Evolutionary conservation across 1,140 invertebrate species (phyloP).

Genomic region (Drosophila mauritiana): DNA sequence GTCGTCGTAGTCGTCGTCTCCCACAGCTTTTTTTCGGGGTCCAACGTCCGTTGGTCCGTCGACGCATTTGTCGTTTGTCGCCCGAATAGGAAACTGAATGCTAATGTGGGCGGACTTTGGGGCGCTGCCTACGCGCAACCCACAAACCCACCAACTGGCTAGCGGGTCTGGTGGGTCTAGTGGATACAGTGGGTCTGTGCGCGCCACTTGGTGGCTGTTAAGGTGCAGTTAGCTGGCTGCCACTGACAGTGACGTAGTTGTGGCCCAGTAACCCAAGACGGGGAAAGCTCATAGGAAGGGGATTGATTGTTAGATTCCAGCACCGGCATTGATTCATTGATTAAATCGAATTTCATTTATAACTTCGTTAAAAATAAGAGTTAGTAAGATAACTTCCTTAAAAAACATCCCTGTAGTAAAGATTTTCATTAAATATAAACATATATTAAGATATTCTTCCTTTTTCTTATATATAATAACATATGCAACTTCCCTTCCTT

Average conservation of each 20-base stretch:
- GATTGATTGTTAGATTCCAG: constrained; percentile 17
- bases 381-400: not conserved
- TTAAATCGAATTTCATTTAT: not conserved
- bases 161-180: constrained; percentile 18
- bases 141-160: constrained; percentile 66
- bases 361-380: too few species aligned
- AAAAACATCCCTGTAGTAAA: not conserved
- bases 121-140: constrained; percentile 77
- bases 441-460: too few species aligned
- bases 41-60: constrained; percentile 46
- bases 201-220: constrained; percentile 56
- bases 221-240: constrained; percentile 62
- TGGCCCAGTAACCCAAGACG: constrained; percentile 64
- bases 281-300: constrained; percentile 28
- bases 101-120: constrained; percentile 71
- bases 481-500: constrained; percentile 50
- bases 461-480: not conserved
- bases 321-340: constrained; percentile 5
- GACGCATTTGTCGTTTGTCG: constrained; percentile 80
- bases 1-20: constrained; percentile 45
- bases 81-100: constrained; percentile 73
- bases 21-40: constrained; percentile 36
- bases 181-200: constrained; percentile 21
- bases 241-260: constrained; percentile 32
- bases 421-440: too few species aligned